Evolutionary conservation across 1,140 invertebrate species (phyloP), one percentile per base, ranked within the genome.

Genomic region (Tetraneura akinire): DNA sequence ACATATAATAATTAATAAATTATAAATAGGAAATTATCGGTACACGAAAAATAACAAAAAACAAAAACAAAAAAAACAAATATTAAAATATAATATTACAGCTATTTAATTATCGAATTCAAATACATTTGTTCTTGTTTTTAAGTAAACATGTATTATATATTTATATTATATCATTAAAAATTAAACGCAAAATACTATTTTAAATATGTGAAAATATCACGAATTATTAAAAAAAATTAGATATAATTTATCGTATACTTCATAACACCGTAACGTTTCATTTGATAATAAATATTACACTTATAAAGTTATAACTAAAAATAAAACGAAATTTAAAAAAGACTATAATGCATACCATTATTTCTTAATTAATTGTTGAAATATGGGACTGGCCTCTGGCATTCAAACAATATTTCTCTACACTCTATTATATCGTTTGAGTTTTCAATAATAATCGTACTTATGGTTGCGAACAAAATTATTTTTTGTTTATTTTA

Each of bases 351-450:
- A n/a, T 9, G 6, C 42, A 23, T 68, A n/a, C n/a, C n/a, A n/a
- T n/a, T n/a, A n/a, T n/a, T n/a, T n/a, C n/a, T n/a, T n/a, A 68
- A 68, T 45, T 68, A 68, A 5, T 23, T 47, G 66, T 23, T 45
- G 66, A 68, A 68, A 68, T 42, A 45, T 45, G 45, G n/a, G 66
- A 23, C n/a, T 47, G 21, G 32, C 66, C 21, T 45, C n/a, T 47
- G 21, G 32, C 66, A 37, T 47, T 68, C 26, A 8, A 23, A 68
- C 23, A 37, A 37, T 37, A 45, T 68, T 68, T 47, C 14, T 14
- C 21, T 1, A 21, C 21, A 18, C n/a, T n/a, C n/a, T n/a, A n/a
- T 18, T 42, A 0, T 21, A 16, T 23, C n/a, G 21, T 68, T 47
- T 26, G 23, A 11, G 10, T 47, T 66, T 42, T n/a, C 1, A 16